Percentiles rank a stretch among this genome's conserved stretches.
Conservation (phyloP, 2,113 vertebrate genomes). For the Myotis davidii region DNA sequence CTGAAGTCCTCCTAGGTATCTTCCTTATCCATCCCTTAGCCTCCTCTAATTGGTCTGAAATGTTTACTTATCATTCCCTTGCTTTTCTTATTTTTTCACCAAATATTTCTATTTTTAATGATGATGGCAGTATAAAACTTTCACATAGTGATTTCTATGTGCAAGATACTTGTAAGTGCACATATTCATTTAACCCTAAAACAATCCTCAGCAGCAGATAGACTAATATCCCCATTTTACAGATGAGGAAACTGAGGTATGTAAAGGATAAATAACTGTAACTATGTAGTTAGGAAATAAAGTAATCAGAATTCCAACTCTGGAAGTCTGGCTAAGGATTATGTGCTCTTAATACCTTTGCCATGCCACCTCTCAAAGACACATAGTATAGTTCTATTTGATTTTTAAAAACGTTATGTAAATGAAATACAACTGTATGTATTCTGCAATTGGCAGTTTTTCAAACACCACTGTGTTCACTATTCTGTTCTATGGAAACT, state of each 20-base stretch:
- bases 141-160: neutral
- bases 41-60: neutral
- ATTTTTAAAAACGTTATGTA: neutral
- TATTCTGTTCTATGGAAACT: neutral
- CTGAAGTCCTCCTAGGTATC: neutral
- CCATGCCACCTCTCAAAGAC: neutral
- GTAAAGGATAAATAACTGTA: neutral
- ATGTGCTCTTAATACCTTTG: neutral
- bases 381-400: neutral
- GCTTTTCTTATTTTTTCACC: neutral
- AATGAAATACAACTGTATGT: neutral
- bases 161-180: neutral
- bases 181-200: neutral
- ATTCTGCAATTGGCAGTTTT: neutral
- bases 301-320: neutral
- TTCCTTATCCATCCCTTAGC: neutral
- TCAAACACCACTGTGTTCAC: neutral
- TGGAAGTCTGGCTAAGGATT: neutral
- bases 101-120: neutral
- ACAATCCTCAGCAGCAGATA: neutral
- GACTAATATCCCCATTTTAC: neutral
- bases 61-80: neutral
- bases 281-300: neutral
- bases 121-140: neutral
- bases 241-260: neutral